These are phyloP conservation scores for Acrossocheilus fasciatus DNA, from an alignment of 2,797 vertebrate genomes.

Conservation along the genomic window DNA sequence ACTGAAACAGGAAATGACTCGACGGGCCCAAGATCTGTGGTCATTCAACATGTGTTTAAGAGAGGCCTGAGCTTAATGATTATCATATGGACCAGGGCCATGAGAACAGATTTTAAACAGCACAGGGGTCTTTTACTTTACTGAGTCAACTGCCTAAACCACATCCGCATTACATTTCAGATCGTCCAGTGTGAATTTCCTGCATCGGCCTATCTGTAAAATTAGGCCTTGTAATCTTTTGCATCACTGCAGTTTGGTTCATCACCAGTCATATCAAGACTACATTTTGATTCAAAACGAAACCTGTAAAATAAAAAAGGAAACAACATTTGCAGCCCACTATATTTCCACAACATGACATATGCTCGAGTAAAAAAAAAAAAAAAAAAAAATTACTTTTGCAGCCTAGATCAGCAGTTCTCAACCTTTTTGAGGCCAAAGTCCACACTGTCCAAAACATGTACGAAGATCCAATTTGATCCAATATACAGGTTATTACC, in stretches of 20 bases:
- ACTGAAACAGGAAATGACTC: constrained; percentile 38
- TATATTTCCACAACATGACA: not conserved
- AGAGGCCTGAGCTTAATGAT: constrained; percentile 21
- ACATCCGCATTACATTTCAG: constrained; percentile 11
- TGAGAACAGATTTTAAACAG: constrained; percentile 41
- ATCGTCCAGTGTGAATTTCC: not conserved
- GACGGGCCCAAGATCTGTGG: not conserved
- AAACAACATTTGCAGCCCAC: not conserved
- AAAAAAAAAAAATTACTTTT: not conserved
- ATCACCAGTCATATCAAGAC: not conserved
- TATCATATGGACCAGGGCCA: constrained; percentile 35
- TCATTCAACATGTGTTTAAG: constrained; percentile 37
- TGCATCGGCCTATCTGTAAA: not conserved
- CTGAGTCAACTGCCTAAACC: constrained; percentile 17
- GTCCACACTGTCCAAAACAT: not conserved
- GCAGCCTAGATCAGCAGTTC: too few relatives aligned
- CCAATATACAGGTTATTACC: not conserved
- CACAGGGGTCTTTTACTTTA: constrained; percentile 1
- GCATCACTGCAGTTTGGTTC: not conserved
- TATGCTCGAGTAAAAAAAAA: not conserved
- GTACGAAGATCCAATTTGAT: not conserved
- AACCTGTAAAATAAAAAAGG: not conserved
- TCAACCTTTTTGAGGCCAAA: not conserved
- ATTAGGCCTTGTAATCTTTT: not conserved
- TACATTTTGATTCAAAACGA: constrained; percentile 1